phyloP scores from a whole-genome alignment of 2,797 vertebrate species.

The Microctenopoma steveboyesi region DNA sequence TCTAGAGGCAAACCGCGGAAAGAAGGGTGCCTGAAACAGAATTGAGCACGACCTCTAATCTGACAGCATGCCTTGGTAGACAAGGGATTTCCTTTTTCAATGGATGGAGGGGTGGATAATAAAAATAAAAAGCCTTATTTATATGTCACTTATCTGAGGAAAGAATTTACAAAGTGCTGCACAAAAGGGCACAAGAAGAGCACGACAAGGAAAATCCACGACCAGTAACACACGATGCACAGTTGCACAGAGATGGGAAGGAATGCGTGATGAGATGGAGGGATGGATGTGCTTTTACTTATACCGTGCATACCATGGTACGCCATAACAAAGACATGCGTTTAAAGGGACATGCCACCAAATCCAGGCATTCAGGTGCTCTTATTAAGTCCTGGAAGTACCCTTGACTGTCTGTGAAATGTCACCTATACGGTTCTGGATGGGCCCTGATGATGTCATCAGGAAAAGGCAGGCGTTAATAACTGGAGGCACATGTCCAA shows the following conservation, averaged over 20 bases:
- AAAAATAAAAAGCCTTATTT: conserved; percentile 62
- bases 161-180: conserved; percentile 45
- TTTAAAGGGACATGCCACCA: no score
- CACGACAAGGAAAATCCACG: conserved; percentile 15
- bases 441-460: background rate
- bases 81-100: conserved; percentile 64
- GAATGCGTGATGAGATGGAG: conserved; percentile 1
- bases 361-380: no score
- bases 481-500: no score
- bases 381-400: no score
- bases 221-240: conserved; percentile 9
- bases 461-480: background rate
- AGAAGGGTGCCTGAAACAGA: conserved; percentile 47
- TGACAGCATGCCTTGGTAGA: conserved; percentile 68
- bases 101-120: conserved; percentile 63
- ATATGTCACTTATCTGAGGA: conserved; percentile 59
- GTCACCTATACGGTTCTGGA: no score
- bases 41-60: conserved; percentile 64
- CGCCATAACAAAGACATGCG: no score
- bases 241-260: conserved; percentile 27
- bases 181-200: conserved; percentile 5
- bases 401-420: no score
- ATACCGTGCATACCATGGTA: no score
- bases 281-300: background rate
- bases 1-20: conserved; percentile 26